Conservation (phyloP, 2,888 invertebrate species). For the Trichacis sp. region DNA sequence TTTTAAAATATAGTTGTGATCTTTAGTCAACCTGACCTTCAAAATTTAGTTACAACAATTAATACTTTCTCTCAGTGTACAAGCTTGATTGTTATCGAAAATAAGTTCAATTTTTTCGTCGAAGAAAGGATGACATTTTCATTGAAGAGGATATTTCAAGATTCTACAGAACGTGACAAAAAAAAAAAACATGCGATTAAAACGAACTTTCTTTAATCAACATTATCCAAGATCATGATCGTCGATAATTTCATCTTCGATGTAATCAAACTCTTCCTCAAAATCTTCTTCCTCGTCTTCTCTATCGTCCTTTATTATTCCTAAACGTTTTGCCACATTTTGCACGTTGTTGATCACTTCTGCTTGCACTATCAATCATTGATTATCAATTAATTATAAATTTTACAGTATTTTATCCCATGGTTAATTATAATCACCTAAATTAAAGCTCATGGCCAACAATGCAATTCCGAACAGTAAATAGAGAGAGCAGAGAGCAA, state of each 20-base stretch:
- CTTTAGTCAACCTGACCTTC: no score
- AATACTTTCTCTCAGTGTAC: no score
- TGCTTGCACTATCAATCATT: slow-evolving; percentile 93
- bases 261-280: slow-evolving; percentile 55
- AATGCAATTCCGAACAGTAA: slow-evolving; percentile 93
- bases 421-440: no score
- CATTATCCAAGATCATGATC: slow-evolving; percentile 42
- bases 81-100: not conserved
- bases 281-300: slow-evolving; percentile 73
- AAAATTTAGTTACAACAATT: no score
- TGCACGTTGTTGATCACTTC: slow-evolving; percentile 92
- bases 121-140: slow-evolving; percentile 30
- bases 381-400: no score
- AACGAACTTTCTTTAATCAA: no score
- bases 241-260: slow-evolving; percentile 50
- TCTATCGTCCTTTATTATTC: slow-evolving; percentile 84
- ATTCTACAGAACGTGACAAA: no score
- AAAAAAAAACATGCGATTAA: no score
- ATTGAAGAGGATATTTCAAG: slow-evolving; percentile 32
- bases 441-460: slow-evolving; percentile 95
- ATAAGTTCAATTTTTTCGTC: not conserved
- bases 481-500: slow-evolving; percentile 93
- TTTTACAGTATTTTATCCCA: no score
- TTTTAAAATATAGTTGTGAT: no score
- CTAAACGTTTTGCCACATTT: slow-evolving; percentile 85